Evolutionary conservation across 2,797 vertebrate genomes (phyloP).

Genomic region (Rhinichthys osculus): DNA sequence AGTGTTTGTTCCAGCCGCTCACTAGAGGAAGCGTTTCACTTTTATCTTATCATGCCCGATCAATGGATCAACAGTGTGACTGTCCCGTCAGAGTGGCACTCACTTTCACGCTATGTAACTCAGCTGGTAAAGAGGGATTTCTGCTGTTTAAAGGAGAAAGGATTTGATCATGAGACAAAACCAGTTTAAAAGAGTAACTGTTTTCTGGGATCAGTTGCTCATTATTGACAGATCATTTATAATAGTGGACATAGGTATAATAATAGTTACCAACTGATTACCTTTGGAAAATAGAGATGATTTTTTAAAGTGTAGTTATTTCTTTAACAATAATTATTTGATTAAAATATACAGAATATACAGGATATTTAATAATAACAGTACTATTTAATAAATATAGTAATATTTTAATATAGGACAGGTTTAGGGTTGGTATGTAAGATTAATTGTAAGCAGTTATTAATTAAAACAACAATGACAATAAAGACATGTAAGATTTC

Average conservation of each 20-base stretch:
- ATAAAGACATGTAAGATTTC: neutral
- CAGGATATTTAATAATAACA: neutral
- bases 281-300: neutral
- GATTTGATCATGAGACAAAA: neutral
- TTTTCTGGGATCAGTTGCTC: conserved; percentile 2
- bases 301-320: neutral
- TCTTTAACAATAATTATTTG: neutral
- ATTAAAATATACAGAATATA: neutral
- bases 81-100: conserved; percentile 58
- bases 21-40: conserved; percentile 73
- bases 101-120: neutral
- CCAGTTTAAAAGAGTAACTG: conserved; percentile 3
- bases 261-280: neutral
- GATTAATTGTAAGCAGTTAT: no score
- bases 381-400: neutral
- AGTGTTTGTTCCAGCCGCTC: conserved; percentile 60
- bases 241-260: neutral
- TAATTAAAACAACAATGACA: neutral
- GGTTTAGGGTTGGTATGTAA: neutral
- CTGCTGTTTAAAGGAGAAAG: conserved; percentile 1
- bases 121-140: neutral
- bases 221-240: neutral
- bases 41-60: conserved; percentile 65
- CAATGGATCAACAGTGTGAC: conserved; percentile 20
- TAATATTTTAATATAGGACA: neutral